Evolutionary conservation across 2,113 vertebrate genomes (phyloP).

Genomic region (Grantiella picta): DNA sequence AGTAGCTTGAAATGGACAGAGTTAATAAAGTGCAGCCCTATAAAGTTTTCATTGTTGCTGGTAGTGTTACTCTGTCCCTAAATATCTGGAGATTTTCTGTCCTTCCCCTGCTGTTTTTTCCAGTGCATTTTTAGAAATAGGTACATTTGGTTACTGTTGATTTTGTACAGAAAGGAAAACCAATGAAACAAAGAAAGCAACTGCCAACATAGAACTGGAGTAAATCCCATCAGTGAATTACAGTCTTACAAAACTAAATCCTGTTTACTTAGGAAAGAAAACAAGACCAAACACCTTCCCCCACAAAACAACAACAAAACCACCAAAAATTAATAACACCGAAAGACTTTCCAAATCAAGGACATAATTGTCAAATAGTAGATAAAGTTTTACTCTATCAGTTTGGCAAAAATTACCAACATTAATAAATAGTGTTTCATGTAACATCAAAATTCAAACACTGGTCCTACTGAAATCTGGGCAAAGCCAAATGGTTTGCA

Average conservation of each 20-base stretch:
- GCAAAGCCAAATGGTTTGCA: background rate
- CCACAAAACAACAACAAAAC: background rate
- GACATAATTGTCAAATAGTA: background rate
- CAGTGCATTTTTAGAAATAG: background rate
- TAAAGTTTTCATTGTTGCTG: conserved; percentile 38
- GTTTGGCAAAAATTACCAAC: background rate
- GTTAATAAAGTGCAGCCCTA: conserved; percentile 4
- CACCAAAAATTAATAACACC: background rate
- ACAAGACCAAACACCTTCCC: background rate
- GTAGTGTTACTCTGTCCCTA: background rate
- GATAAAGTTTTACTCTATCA: background rate
- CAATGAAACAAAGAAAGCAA: background rate
- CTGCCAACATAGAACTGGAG: background rate
- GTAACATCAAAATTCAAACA: background rate
- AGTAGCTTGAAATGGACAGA: background rate
- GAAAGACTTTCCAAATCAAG: background rate
- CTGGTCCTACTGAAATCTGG: background rate
- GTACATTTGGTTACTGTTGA: background rate
- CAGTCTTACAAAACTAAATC: background rate
- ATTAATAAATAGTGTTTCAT: background rate
- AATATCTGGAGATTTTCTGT: background rate
- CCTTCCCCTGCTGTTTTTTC: background rate
- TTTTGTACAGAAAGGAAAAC: background rate
- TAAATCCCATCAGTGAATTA: background rate
- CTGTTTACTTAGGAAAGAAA: background rate